phyloP scores from a whole-genome alignment of 2,113 vertebrate species.

The Nyctereutes procyonoides region DNA sequence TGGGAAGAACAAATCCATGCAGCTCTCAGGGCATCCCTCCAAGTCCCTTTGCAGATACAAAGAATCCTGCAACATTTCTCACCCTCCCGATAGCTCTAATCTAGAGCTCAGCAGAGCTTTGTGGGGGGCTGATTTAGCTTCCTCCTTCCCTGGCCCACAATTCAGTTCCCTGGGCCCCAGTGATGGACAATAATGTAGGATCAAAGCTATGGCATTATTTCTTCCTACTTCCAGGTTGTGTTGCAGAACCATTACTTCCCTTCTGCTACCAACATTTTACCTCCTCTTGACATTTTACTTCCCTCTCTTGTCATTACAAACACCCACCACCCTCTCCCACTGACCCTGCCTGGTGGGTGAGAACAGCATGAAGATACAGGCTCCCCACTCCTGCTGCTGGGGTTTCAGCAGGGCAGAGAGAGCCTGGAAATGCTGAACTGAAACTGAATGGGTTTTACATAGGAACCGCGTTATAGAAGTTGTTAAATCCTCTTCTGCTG shows the following conservation, averaged over 20 bases:
- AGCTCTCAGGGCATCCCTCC: background rate
- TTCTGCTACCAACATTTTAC: background rate
- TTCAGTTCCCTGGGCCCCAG: background rate
- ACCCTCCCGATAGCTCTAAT: background rate
- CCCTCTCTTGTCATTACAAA: background rate
- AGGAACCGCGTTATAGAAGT: background rate
- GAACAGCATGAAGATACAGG: background rate
- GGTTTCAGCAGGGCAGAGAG: background rate
- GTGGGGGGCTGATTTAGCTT: background rate
- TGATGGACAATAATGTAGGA: background rate
- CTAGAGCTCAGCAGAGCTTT: background rate
- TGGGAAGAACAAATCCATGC: background rate
- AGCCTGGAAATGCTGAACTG: background rate
- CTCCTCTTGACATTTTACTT: background rate
- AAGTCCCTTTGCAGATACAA: background rate
- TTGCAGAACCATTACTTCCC: slow-evolving; percentile 38
- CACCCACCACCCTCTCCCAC: background rate
- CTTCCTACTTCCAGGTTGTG: slow-evolving; percentile 18
- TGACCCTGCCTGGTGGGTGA: background rate
- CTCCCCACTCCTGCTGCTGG: background rate
- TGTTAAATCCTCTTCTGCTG: background rate
- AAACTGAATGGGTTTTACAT: background rate
- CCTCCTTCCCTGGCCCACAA: background rate
- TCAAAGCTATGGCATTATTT: background rate
- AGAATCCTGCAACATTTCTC: background rate